Base-by-base conservation (phyloP, 2,888 invertebrate species). In the Abrostola tripartita region DNA sequence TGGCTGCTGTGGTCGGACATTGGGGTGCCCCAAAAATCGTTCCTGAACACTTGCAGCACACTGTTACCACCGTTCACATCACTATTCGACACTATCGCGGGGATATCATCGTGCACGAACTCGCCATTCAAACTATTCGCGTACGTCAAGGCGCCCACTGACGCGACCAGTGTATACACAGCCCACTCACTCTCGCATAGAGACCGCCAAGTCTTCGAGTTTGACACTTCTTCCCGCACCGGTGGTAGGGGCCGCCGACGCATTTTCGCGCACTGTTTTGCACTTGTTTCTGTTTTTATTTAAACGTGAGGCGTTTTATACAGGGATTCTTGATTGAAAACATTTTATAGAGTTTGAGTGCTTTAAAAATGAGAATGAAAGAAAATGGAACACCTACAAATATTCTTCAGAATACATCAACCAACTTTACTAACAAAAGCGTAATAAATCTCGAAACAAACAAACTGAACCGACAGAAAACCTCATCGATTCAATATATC, bases 1-100 rank as follows among this genome's bases (percentile, higher is more conserved):
- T 98, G 98, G 82, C 98, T 98, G 85, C 95, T 95, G 58, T 96
- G 92, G 84, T 97, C 97, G n/a, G 96, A 95, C 97, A 98, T 97
- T 40, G 97, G 96, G 60, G 96, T 97, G n/a, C 98, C 98, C 98
- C 98, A 98, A 89, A 98, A 98, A 91, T 98, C 98, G 88, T 98
- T 97, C 81, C 94, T 93, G 84, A 97, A 96, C 80, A 97, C 94
- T 81, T 95, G 95, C 71, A 93, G 85, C 80, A 97, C 88, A 38
- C 96, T 91, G 70, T 95, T 96, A 58, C 95, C 93, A 0, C 97
- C 97, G 54, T 96, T 95, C 72, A 98, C 98, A 90, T 98, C 98
- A 83, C 96, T 95, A 90, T 98, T 98, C 72, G 96, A 95, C 84
- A 96, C 96, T 78, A 98, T 96, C 41, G 98, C 98, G 64, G 97